These are phyloP conservation scores for Drosophila sucinea DNA, from an alignment of 1,140 invertebrate species.

Conservation along the genomic window DNA sequence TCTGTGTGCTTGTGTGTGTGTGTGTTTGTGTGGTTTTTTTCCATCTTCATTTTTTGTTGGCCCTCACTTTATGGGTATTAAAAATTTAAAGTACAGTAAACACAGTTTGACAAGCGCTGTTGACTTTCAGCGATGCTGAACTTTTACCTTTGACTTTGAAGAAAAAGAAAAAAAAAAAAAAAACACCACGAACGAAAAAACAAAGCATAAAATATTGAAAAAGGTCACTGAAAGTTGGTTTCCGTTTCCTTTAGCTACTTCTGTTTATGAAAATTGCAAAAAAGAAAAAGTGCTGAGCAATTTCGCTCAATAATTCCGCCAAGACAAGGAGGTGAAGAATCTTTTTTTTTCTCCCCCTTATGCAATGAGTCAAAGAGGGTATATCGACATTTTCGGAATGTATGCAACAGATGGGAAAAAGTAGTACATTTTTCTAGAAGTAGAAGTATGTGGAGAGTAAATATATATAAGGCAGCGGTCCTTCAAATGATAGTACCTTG, in stretches of 20 bases:
- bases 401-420: background rate
- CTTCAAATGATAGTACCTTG: no score
- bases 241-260: background rate
- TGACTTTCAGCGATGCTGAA: conserved; percentile 7
- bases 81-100: conserved; percentile 32
- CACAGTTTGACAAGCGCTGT: conserved; percentile 35
- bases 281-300: conserved; percentile 3
- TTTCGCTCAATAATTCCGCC: background rate
- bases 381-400: background rate
- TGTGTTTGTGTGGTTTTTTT: conserved; percentile 26
- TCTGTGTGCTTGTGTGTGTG: background rate
- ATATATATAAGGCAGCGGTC: no score
- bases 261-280: conserved; percentile 10
- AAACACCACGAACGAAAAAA: background rate
- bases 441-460: no score
- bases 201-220: conserved; percentile 25
- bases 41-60: conserved; percentile 12
- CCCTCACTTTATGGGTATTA: conserved; percentile 37
- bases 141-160: conserved; percentile 55
- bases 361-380: background rate
- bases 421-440: no score
- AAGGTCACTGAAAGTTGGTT: conserved; percentile 9
- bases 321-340: background rate
- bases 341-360: background rate
- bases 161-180: conserved; percentile 2